Percentiles rank a stretch among this genome's conserved stretches.
Evolutionary conservation across 2,888 invertebrate species (phyloP).

Genomic region (Cheilosia urbana): DNA sequence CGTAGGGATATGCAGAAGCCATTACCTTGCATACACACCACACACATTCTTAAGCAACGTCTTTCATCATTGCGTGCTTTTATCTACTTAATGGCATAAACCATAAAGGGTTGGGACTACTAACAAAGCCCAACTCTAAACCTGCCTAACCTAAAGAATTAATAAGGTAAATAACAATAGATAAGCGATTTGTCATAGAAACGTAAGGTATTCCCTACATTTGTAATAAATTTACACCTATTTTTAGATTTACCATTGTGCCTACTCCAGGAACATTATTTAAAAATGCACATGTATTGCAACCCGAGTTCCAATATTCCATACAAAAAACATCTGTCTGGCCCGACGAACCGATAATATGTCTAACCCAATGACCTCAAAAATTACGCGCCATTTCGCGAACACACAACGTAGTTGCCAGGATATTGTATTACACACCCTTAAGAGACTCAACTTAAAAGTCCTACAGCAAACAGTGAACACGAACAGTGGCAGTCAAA

Average conservation of each 20-base stretch:
- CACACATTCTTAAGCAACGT: constrained; percentile 1
- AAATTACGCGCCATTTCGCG: constrained; percentile 71
- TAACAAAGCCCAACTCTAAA: constrained; percentile 3
- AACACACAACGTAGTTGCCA: constrained; percentile 36
- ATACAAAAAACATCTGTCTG: constrained; percentile 32
- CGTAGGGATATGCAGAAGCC: constrained; percentile 33
- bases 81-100: constrained; percentile 58
- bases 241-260: constrained; percentile 2
- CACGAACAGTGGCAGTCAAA: constrained; percentile 60
- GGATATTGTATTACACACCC: constrained; percentile 37
- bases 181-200: constrained; percentile 41
- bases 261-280: not conserved
- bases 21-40: constrained; percentile 12
- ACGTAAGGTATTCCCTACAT: not conserved
- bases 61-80: constrained; percentile 56
- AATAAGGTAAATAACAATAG: constrained; percentile 53
- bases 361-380: constrained; percentile 72
- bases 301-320: not conserved
- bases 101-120: constrained; percentile 43
- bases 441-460: constrained; percentile 11
- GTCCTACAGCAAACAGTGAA: constrained; percentile 24
- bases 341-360: constrained; percentile 27
- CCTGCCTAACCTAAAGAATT: constrained; percentile 49
- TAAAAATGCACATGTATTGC: not conserved
- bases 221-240: not conserved